These are phyloP conservation scores for Ailurus styani DNA, from an alignment of 2,113 vertebrate species.

Conservation along the genomic window DNA sequence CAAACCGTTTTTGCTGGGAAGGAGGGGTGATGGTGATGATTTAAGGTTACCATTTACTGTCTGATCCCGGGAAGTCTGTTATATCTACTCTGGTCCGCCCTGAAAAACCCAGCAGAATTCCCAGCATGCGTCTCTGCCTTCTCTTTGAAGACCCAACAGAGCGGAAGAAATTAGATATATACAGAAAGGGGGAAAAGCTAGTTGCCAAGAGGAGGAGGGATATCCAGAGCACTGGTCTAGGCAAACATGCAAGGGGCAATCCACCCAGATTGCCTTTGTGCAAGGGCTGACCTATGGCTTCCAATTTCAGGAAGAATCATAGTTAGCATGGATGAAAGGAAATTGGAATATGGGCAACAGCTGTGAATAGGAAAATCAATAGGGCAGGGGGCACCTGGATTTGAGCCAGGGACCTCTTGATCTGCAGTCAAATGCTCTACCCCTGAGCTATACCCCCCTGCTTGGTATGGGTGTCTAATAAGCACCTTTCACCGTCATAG, in stretches of 20 bases:
- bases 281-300: not conserved
- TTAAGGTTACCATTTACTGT: not conserved
- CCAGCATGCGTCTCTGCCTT: not conserved
- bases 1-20: not conserved
- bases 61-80: not conserved
- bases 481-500: not conserved
- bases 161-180: not conserved
- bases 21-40: not conserved
- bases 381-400: not conserved
- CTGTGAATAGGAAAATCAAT: not conserved
- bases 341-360: not conserved
- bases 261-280: not conserved
- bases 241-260: not conserved
- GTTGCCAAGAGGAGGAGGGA: not conserved
- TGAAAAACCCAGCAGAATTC: not conserved
- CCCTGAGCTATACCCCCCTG: not conserved
- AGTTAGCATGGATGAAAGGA: not conserved
- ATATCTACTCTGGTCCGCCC: not conserved
- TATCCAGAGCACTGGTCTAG: too few species aligned
- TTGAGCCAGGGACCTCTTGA: constrained; percentile 24
- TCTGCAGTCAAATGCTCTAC: constrained; percentile 29
- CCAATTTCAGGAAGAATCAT: not conserved
- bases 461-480: fast-evolving
- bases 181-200: not conserved
- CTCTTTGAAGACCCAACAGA: not conserved